Conservation (phyloP, 2,888 invertebrate species). For the Lumbricus terrestris region DNA sequence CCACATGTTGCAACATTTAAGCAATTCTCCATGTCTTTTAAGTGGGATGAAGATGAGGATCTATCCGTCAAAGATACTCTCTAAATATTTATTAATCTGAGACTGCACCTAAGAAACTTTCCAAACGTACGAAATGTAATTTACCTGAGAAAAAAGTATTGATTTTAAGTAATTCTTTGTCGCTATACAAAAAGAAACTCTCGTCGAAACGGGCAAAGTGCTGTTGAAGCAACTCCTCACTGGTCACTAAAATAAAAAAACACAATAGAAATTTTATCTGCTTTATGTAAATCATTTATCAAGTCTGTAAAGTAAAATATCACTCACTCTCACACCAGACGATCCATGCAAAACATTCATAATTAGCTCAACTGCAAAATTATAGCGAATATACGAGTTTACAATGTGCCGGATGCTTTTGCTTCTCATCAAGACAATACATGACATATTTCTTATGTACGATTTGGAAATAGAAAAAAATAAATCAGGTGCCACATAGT, state of each 20-base stretch:
- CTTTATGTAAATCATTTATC: not conserved
- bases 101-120: not conserved
- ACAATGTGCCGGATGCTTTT: no score
- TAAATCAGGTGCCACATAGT: no score
- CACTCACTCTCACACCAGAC: not conserved
- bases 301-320: not conserved
- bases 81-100: no score
- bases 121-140: constrained; percentile 26
- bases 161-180: constrained; percentile 91
- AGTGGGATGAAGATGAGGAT: not conserved
- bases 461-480: no score
- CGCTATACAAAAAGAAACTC: constrained; percentile 89
- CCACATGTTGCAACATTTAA: not conserved
- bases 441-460: no score
- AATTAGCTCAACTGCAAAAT: no score
- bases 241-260: constrained; percentile 67
- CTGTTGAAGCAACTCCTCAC: constrained; percentile 79
- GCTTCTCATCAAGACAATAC: no score
- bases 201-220: constrained; percentile 93
- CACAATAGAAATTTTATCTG: not conserved
- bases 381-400: no score
- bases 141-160: constrained; percentile 92
- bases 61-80: no score
- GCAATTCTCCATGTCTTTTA: not conserved
- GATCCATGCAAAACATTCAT: not conserved